A percentile compares a stretch with the other conserved stretches of the same genome.
phyloP scores from a whole-genome alignment of 2,113 vertebrate genomes.

The Elephantulus edwardii region DNA sequence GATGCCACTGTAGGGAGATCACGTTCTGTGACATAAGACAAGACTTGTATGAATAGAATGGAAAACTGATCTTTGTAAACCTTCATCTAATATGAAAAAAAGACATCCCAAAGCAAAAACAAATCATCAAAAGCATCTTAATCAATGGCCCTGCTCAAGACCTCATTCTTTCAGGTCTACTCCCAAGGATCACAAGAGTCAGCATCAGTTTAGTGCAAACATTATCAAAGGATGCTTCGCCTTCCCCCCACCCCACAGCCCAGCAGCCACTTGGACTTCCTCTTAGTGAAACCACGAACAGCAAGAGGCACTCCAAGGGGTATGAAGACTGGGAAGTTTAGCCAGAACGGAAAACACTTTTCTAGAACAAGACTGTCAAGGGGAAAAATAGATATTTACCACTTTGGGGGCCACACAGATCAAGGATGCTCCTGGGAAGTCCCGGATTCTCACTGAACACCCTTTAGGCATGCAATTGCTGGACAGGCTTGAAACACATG shows the following conservation, averaged over 20 bases:
- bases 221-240: background rate
- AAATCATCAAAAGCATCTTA: too few species aligned
- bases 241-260: background rate
- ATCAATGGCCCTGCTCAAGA: background rate
- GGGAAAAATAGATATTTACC: background rate
- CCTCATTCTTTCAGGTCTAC: background rate
- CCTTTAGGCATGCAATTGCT: background rate
- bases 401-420: rapidly evolving
- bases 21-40: too few species aligned
- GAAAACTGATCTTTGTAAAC: too few species aligned
- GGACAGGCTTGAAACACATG: slow-evolving; percentile 19
- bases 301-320: background rate
- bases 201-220: background rate
- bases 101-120: too few species aligned
- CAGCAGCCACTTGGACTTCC: too few species aligned
- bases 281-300: background rate
- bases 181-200: background rate
- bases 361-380: slow-evolving; percentile 23
- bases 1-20: too few species aligned
- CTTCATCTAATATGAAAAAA: too few species aligned
- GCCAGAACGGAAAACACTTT: background rate
- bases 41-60: too few species aligned
- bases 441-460: slow-evolving; percentile 18
- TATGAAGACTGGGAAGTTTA: background rate
- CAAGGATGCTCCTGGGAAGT: background rate